Base-by-base conservation (phyloP, 2,797 vertebrate genomes). In the Chaunax sp. region DNA sequence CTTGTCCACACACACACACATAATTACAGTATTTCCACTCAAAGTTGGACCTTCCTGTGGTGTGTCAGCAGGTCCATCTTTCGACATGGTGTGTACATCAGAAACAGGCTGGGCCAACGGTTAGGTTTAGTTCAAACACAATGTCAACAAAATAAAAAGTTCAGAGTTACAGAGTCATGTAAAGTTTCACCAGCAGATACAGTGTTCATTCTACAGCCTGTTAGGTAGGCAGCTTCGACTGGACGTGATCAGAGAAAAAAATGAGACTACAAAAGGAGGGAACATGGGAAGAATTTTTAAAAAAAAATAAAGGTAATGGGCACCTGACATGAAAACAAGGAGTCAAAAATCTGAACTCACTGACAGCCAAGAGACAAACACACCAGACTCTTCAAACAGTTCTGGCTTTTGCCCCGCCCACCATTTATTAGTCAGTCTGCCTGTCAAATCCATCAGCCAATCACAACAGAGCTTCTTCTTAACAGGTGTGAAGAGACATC, bases 1-100 rank as follows among this genome's bases (percentile, higher is more conserved):
- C 59, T 23, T 67, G 70, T 77, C 65, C 64, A 66, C 71, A 11
- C 80, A 74, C 65, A 73, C 80, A 16, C 38, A 16, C 81, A 53
- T 83, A 83, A 75, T 90, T 87, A 90, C 86, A 90, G 88, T 82
- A 68, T 84, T 72, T 82, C 75, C 47, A 60, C 38, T 84, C 65
- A 74, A 74, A 81, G 78, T 53, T 20, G 63, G 72, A 74, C 69
- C 73, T 56, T 60, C 60, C 28, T 43, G 79, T 52, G 41, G 68
- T 28, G 60, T 16, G 37, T 69, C 77, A 61, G 57, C 59, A 64
- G 72, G 45, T 75, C 76, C 64, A 28, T 16, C 66, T 70, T 63
- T 69, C 64, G 54, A 73, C 76, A 61, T 3, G 12, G 43, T 33
- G 69, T 77, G 69, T 75, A 80, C 66, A 70, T 67, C 66, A 76